A percentile compares a stretch with the other conserved stretches of the same genome.
phyloP scores from a whole-genome alignment of 2,888 invertebrate genomes.

The Platerodrilus igneus region DNA sequence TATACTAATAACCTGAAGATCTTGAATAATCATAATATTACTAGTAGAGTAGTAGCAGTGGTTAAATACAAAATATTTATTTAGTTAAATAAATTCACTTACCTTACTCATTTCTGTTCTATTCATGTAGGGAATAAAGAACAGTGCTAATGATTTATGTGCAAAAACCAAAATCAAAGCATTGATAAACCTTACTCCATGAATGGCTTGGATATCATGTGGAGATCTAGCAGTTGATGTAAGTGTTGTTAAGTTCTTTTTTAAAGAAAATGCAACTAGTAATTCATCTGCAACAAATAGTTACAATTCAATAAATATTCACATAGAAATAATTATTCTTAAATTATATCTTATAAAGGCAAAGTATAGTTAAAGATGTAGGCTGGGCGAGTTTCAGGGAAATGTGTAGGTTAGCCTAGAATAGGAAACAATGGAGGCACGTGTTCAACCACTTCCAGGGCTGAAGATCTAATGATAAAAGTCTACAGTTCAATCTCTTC shows the following conservation, averaged over 20 bases:
- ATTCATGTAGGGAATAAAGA: slow-evolving; percentile 63
- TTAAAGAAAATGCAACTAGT: slow-evolving; percentile 58
- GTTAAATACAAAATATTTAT: slow-evolving; percentile 1
- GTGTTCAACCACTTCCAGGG: too few relatives aligned
- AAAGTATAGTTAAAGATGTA: too few relatives aligned
- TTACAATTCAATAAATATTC: slow-evolving; percentile 1
- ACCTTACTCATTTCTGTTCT: slow-evolving; percentile 64
- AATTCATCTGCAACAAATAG: slow-evolving; percentile 47
- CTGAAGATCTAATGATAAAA: too few relatives aligned
- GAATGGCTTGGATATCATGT: slow-evolving; percentile 59
- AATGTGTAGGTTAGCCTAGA: too few relatives aligned
- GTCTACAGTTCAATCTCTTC: too few relatives aligned
- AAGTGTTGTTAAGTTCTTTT: slow-evolving; percentile 55
- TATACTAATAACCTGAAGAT: too few relatives aligned
- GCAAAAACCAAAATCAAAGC: slow-evolving; percentile 59
- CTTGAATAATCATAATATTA: too few relatives aligned
- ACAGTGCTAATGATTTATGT: slow-evolving; percentile 68
- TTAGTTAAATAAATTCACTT: slow-evolving; percentile 26
- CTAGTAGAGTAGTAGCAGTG: too few relatives aligned
- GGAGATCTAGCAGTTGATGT: slow-evolving; percentile 51
- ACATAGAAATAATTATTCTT: slow-evolving; percentile 9
- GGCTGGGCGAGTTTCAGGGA: too few relatives aligned
- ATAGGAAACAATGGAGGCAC: too few relatives aligned
- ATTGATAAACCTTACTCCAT: slow-evolving; percentile 63
- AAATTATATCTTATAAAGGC: slow-evolving; percentile 10